Conservation (phyloP, 2,888 invertebrate genomes). For the Diaphora mendica region DNA sequence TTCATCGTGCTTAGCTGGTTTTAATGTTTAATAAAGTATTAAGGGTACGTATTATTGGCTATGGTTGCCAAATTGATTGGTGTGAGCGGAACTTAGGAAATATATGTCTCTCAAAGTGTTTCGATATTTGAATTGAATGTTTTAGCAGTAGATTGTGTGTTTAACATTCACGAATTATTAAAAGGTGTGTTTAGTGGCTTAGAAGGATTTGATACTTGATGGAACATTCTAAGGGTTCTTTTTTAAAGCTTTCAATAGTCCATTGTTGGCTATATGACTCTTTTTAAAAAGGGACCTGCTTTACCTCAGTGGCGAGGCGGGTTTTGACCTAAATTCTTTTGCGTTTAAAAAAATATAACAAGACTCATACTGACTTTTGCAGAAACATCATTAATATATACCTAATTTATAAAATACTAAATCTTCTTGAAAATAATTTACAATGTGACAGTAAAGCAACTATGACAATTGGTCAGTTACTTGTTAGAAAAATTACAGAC, state of each 20-base stretch:
- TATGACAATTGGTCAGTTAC: neutral
- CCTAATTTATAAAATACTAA: too few species aligned
- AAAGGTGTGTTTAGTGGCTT: conserved; percentile 1
- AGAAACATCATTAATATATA: too few species aligned
- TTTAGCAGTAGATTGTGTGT: conserved; percentile 40
- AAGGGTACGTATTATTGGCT: conserved; percentile 41
- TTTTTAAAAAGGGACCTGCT: too few species aligned
- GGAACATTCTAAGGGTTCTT: conserved; percentile 10
- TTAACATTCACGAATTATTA: conserved; percentile 10
- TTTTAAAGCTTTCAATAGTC: neutral
- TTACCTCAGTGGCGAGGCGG: too few species aligned
- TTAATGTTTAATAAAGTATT: conserved; percentile 56
- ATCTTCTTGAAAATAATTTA: neutral
- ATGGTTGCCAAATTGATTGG: conserved; percentile 75
- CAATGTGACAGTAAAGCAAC: neutral
- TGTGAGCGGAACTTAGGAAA: conserved; percentile 65
- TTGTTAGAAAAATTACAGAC: neutral
- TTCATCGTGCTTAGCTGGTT: conserved; percentile 76
- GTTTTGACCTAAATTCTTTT: too few species aligned
- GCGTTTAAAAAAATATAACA: too few species aligned
- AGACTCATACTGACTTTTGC: too few species aligned
- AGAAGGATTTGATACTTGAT: conserved; percentile 1
- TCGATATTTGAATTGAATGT: conserved; percentile 47
- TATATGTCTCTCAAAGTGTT: conserved; percentile 30
- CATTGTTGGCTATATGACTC: too few species aligned